A percentile compares a stretch with the other conserved stretches of the same genome.
These are phyloP conservation scores for Platichthys flesus DNA, from an alignment of 2,113 vertebrate species.

Conservation along the genomic window DNA sequence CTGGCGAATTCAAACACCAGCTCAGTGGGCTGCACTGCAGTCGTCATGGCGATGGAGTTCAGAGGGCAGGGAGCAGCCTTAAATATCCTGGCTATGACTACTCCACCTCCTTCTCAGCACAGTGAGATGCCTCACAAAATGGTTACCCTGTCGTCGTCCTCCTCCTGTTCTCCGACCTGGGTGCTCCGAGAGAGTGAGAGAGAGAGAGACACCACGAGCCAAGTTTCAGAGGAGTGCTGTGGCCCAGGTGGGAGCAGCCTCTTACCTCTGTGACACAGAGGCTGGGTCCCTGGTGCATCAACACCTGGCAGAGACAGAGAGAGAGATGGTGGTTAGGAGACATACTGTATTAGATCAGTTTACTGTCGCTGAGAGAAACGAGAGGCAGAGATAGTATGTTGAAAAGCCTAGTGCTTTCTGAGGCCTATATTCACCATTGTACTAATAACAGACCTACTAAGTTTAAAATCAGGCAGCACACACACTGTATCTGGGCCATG, in stretches of 20 bases:
- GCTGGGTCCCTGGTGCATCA: slow-evolving; percentile 76
- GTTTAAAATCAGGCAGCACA: not conserved
- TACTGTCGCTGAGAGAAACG: slow-evolving; percentile 30
- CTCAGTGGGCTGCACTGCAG: slow-evolving; percentile 85
- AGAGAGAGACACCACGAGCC: slow-evolving; percentile 30
- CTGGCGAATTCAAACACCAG: slow-evolving; percentile 91
- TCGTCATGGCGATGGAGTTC: slow-evolving; percentile 82
- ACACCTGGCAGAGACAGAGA: slow-evolving; percentile 73
- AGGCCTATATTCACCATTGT: not conserved
- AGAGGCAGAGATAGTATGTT: slow-evolving; percentile 1
- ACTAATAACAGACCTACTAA: not conserved
- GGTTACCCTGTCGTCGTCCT: slow-evolving; percentile 13
- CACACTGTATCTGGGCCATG: not conserved
- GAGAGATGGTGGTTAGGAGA: slow-evolving; percentile 33
- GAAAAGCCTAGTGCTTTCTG: not conserved
- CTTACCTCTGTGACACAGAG: slow-evolving; percentile 70
- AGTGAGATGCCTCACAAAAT: slow-evolving; percentile 48
- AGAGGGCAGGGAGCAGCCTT: slow-evolving; percentile 64
- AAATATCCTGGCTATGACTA: slow-evolving; percentile 47
- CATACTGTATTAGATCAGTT: slow-evolving; percentile 31
- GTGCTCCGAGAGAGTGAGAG: slow-evolving; percentile 10
- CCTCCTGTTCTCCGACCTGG: slow-evolving; percentile 21
- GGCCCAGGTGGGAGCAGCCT: slow-evolving; percentile 72
- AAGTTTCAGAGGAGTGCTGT: slow-evolving; percentile 56
- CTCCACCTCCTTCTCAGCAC: slow-evolving; percentile 48